These are phyloP conservation scores for Chaunax sp. DNA, from an alignment of 2,797 vertebrate genomes.

Conservation along the genomic window DNA sequence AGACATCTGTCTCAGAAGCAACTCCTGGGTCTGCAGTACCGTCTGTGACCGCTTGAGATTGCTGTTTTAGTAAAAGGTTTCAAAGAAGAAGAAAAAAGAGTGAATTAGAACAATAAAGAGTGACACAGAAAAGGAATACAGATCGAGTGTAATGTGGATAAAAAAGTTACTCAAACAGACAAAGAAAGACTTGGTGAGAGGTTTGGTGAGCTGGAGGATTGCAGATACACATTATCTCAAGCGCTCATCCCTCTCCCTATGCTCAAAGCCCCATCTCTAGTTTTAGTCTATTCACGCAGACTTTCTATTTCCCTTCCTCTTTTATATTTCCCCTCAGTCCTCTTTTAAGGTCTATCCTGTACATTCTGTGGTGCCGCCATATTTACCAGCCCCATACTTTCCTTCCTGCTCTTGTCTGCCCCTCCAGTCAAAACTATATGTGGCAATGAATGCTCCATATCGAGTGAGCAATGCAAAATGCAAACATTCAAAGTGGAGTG, in stretches of 20 bases:
- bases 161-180: slow-evolving; percentile 10
- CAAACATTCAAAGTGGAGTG: too few relatives aligned
- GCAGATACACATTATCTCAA: slow-evolving; percentile 44
- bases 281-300: slow-evolving; percentile 37
- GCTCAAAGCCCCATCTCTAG: slow-evolving; percentile 37
- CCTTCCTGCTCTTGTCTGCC: slow-evolving; percentile 34
- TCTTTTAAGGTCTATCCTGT: slow-evolving; percentile 43
- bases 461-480: slow-evolving; percentile 74
- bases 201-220: slow-evolving; percentile 46
- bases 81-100: neutral
- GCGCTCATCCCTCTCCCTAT: slow-evolving; percentile 26
- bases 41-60: slow-evolving; percentile 41
- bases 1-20: slow-evolving; percentile 31
- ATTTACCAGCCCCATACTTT: slow-evolving; percentile 49
- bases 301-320: slow-evolving; percentile 22
- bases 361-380: slow-evolving; percentile 17
- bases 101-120: slow-evolving; percentile 32
- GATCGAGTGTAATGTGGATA: slow-evolving; percentile 12
- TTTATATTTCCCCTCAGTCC: slow-evolving; percentile 55
- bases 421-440: slow-evolving; percentile 53
- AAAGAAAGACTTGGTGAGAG: slow-evolving; percentile 22
- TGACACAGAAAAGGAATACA: slow-evolving; percentile 1
- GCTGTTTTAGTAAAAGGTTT: slow-evolving; percentile 52
- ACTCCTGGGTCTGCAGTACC: slow-evolving; percentile 21
- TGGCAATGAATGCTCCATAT: slow-evolving; percentile 52